Percentiles rank a stretch among this genome's conserved stretches.
phyloP scores from a whole-genome alignment of 2,797 vertebrate genomes.

The Monodelphis domestica region DNA sequence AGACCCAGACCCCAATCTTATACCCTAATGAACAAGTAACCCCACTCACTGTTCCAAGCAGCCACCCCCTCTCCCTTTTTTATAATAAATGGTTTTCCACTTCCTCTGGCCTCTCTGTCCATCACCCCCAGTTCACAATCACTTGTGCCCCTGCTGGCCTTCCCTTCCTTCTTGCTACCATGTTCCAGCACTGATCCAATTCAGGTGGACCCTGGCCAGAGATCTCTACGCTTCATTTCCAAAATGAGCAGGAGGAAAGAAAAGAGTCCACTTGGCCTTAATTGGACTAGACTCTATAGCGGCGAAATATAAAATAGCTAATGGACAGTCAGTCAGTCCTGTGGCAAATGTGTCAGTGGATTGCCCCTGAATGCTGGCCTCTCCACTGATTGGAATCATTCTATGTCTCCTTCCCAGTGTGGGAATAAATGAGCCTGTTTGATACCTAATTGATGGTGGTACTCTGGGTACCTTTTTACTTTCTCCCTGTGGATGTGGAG shows the following conservation, averaged over 20 bases:
- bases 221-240: neutral
- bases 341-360: neutral
- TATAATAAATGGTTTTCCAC: neutral
- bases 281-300: neutral
- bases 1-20: too few relatives aligned
- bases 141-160: neutral
- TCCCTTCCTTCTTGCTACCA: neutral
- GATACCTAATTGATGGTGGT: neutral
- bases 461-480: neutral
- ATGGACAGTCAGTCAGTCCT: neutral
- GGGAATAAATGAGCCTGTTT: neutral
- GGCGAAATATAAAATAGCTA: neutral
- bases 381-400: neutral
- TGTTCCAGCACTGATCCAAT: neutral
- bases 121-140: neutral
- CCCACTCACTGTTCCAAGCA: too few relatives aligned
- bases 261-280: neutral
- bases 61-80: neutral
- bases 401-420: neutral
- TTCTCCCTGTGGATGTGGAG: neutral
- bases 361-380: neutral
- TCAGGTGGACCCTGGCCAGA: neutral
- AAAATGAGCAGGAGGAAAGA: neutral
- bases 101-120: neutral
- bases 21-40: too few relatives aligned